Conservation (phyloP, 53 echinoderm and acorn worm species). For the Henricia sp. region DNA sequence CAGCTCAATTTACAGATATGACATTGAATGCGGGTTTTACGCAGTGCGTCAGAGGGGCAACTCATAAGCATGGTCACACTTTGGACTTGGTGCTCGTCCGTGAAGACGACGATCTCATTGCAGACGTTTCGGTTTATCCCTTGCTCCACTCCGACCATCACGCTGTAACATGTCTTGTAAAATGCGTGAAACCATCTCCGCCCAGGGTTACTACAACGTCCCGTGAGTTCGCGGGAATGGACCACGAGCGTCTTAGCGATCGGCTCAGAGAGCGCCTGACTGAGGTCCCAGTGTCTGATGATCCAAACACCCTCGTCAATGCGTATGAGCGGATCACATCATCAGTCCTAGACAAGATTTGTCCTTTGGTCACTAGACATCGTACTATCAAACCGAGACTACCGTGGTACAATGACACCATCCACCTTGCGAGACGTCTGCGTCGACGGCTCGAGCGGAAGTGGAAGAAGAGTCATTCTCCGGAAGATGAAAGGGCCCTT, state of each 20-base stretch:
- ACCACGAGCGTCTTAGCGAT: conserved; percentile 8
- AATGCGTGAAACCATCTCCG: conserved; percentile 31
- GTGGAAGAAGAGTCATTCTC: conserved; percentile 38
- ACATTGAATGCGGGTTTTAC: neutral
- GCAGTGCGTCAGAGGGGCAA: conserved; percentile 27
- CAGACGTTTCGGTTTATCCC: conserved; percentile 6
- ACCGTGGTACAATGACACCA: conserved; percentile 47
- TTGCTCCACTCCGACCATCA: conserved; percentile 39
- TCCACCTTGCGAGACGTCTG: conserved; percentile 25
- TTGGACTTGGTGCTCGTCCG: conserved; percentile 36
- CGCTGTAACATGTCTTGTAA: conserved; percentile 32
- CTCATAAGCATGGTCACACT: conserved; percentile 27
- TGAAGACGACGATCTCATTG: conserved; percentile 30
- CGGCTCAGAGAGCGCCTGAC: conserved; percentile 12
- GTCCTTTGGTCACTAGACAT: conserved; percentile 32
- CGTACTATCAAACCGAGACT: conserved; percentile 5
- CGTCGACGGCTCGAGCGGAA: conserved; percentile 19
- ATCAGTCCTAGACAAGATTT: conserved; percentile 31
- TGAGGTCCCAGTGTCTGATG: conserved; percentile 20
- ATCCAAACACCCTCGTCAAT: conserved; percentile 30
- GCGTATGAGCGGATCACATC: conserved; percentile 1
- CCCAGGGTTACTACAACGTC: conserved; percentile 10
- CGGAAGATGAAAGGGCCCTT: conserved; percentile 1
- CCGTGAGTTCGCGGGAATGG: conserved; percentile 19
- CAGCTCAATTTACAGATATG: conserved; percentile 20